These are phyloP conservation scores for Melipona quadrifasciata DNA, from an alignment of 1,140 invertebrate species.

Conservation along the genomic window DNA sequence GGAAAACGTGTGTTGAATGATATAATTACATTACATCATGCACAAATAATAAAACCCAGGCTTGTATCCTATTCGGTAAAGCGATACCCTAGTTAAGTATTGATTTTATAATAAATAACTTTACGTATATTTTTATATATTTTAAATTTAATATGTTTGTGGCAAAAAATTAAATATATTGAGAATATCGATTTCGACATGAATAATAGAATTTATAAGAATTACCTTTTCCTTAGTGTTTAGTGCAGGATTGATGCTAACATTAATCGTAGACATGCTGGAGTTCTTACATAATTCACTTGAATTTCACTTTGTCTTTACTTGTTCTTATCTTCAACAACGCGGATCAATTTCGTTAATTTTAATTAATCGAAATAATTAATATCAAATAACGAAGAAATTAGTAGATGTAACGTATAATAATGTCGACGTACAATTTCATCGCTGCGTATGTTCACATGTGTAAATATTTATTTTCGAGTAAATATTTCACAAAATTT, in stretches of 20 bases:
- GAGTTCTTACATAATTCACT: not conserved
- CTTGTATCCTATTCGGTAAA: not conserved
- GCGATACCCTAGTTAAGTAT: rapidly evolving
- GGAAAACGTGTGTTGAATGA: constrained; percentile 81
- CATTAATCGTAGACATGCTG: not conserved
- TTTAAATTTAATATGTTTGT: not conserved
- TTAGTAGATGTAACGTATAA: not conserved
- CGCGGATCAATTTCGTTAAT: not conserved
- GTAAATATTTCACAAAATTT: not conserved
- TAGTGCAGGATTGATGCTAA: too few species aligned
- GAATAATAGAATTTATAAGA: not conserved
- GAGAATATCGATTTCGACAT: not conserved
- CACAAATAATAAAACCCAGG: constrained; percentile 81
- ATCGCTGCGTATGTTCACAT: too few species aligned
- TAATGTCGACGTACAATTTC: not conserved
- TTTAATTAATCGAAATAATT: not conserved
- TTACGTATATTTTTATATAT: not conserved
- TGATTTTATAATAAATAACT: not conserved
- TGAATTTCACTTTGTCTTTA: not conserved
- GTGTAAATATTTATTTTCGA: not conserved
- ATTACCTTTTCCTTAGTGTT: not conserved
- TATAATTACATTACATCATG: constrained; percentile 86
- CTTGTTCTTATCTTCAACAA: too few species aligned
- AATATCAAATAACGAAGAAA: not conserved
- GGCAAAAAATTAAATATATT: not conserved